These are phyloP conservation scores for Ageneiosus marmoratus DNA, from an alignment of 2,113 vertebrate genomes.

Conservation along the genomic window DNA sequence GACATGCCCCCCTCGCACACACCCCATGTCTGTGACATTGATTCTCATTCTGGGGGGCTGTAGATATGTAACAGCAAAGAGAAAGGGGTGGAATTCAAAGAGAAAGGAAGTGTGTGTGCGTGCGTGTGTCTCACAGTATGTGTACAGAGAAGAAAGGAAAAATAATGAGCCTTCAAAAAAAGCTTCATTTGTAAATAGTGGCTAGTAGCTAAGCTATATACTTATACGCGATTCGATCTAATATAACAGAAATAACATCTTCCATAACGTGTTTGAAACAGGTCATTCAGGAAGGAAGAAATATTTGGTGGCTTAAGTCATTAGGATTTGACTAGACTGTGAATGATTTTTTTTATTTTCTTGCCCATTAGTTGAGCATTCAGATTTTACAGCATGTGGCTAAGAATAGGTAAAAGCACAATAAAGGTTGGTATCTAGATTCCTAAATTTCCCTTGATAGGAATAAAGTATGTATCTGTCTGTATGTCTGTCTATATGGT, in stretches of 20 bases:
- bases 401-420: not conserved
- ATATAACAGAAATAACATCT: not conserved
- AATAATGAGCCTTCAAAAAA: conserved; percentile 18
- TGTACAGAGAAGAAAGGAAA: not conserved
- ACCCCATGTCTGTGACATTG: conserved; percentile 66
- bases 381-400: not conserved
- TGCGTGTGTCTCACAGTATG: conserved; percentile 32
- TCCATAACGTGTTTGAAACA: not conserved
- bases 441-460: no score
- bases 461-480: no score
- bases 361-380: not conserved
- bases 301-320: not conserved
- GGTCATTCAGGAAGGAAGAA: not conserved
- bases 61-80: conserved; percentile 55
- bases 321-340: not conserved
- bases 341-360: not conserved
- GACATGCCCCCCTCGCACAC: conserved; percentile 47
- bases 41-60: conserved; percentile 64
- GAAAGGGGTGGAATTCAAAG: conserved; percentile 41
- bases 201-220: not conserved
- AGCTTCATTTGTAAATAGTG: conserved; percentile 11
- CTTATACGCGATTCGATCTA: not conserved
- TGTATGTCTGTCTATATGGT: not conserved
- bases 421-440: no score
- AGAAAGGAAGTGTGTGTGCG: conserved; percentile 39